Percentiles rank a stretch among this genome's conserved stretches.
These are phyloP conservation scores for Nemapogon koenigi DNA, from an alignment of 2,888 invertebrate species.

Conservation along the genomic window DNA sequence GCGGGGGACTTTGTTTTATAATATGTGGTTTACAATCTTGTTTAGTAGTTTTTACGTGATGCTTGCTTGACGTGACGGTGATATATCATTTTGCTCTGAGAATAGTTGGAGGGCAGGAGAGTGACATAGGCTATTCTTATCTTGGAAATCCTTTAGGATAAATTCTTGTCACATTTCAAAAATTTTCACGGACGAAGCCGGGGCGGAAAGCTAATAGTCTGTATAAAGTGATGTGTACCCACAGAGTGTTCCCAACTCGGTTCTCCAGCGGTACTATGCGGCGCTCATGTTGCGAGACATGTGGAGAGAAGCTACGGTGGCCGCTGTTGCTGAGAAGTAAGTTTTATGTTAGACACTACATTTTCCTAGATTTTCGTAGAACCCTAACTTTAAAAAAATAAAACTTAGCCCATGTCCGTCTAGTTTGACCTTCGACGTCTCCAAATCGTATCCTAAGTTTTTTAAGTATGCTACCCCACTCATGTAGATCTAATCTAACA, in stretches of 20 bases:
- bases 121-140: not conserved
- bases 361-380: too few relatives aligned
- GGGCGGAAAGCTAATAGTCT: not conserved
- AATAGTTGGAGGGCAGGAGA: not conserved
- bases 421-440: too few relatives aligned
- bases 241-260: conserved; percentile 64
- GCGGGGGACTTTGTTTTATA: too few relatives aligned
- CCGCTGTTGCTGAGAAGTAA: conserved; percentile 71
- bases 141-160: not conserved
- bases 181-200: not conserved
- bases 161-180: not conserved
- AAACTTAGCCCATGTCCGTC: too few relatives aligned
- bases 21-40: too few relatives aligned
- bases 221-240: conserved; percentile 18
- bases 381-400: too few relatives aligned
- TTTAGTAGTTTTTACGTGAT: too few relatives aligned
- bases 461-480: too few relatives aligned
- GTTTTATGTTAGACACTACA: too few relatives aligned
- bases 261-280: conserved; percentile 83
- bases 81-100: not conserved
- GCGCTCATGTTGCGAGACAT: conserved; percentile 85
- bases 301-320: conserved; percentile 71
- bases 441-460: too few relatives aligned
- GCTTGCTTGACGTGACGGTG: not conserved
- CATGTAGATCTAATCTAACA: too few relatives aligned